Evolutionary conservation across 1,140 invertebrate species (phyloP).

Genomic region (Euglossa dilemma): DNA sequence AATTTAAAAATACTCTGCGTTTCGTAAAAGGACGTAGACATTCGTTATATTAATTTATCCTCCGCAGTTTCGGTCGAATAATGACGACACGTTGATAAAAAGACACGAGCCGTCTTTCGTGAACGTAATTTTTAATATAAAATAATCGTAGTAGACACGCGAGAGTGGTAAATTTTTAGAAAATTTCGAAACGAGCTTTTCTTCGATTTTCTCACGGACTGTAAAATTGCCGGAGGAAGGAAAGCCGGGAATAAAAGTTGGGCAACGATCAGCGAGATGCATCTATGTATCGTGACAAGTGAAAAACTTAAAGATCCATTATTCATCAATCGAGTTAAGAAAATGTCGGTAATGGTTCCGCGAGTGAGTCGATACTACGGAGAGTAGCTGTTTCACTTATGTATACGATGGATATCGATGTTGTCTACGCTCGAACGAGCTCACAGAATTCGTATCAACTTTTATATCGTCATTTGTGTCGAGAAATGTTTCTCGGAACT

Average conservation of each 20-base stretch:
- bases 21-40: too few relatives aligned
- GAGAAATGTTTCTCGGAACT: conserved; percentile 2
- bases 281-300: neutral
- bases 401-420: conserved; percentile 19
- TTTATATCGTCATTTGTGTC: conserved; percentile 21
- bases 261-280: neutral
- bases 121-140: too few relatives aligned
- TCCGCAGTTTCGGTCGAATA: too few relatives aligned
- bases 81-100: too few relatives aligned
- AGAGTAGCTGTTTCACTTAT: conserved; percentile 22
- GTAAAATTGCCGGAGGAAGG: neutral
- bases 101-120: too few relatives aligned
- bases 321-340: conserved; percentile 26
- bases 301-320: conserved; percentile 32
- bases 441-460: conserved; percentile 24
- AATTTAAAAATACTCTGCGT: too few relatives aligned
- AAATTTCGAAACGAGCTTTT: neutral
- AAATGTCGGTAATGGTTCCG: conserved; percentile 16
- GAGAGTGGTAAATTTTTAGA: neutral
- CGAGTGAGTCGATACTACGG: neutral
- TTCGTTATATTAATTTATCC: too few relatives aligned
- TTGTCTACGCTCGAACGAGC: neutral
- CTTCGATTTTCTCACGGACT: too few relatives aligned
- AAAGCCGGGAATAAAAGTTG: neutral
- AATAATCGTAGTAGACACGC: too few relatives aligned